Conservation (phyloP, 2,113 vertebrate species). For the Nyctibius bracteatus region DNA sequence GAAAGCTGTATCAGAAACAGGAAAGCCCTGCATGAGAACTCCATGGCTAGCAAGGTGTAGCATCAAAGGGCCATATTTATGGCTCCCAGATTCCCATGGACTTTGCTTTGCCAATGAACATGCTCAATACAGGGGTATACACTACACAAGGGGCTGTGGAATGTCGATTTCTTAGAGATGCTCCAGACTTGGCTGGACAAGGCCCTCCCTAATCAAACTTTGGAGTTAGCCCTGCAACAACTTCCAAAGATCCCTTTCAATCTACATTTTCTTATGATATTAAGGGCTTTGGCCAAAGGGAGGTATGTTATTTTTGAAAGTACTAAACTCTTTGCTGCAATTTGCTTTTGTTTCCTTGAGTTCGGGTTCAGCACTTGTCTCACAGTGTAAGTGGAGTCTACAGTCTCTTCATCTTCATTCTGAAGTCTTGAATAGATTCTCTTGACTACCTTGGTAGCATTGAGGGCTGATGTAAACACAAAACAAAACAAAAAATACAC, state of each 20-base stretch:
- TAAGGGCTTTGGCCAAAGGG: not conserved
- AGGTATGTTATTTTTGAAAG: not conserved
- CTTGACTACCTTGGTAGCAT: constrained; percentile 79
- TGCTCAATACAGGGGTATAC: not conserved
- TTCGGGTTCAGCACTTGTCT: constrained; percentile 82
- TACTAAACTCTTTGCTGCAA: constrained; percentile 66
- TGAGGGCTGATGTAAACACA: constrained; percentile 75
- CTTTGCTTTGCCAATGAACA: rapidly evolving
- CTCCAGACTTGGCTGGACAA: not conserved
- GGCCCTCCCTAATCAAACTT: not conserved
- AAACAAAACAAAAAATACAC: not conserved
- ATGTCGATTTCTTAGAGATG: not conserved
- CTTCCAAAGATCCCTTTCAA: not conserved
- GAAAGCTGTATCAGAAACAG: not conserved
- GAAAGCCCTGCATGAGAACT: not conserved
- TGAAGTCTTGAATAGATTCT: constrained; percentile 68
- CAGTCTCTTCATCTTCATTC: constrained; percentile 18
- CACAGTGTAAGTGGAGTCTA: constrained; percentile 23
- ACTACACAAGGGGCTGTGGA: not conserved
- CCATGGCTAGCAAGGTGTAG: not conserved
- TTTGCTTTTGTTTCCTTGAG: constrained; percentile 60
- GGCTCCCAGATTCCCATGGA: not conserved
- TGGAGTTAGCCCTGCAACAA: rapidly evolving
- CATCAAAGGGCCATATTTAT: not conserved
- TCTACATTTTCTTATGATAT: not conserved